These are phyloP conservation scores for Torymus aiolomorphi DNA, from an alignment of 2,888 invertebrate genomes.

Conservation along the genomic window DNA sequence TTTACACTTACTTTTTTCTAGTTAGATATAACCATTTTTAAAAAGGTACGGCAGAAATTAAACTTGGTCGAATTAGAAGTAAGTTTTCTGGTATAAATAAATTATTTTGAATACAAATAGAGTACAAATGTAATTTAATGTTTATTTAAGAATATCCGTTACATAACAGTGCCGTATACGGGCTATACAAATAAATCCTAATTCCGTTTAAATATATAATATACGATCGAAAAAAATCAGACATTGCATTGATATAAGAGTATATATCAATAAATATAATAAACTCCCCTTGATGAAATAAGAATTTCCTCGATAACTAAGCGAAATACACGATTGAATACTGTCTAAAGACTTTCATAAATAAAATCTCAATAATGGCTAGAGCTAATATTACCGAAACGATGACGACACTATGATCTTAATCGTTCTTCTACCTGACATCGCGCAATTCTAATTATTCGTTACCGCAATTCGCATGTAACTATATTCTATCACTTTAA, in stretches of 20 bases:
- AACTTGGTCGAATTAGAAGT: too few relatives aligned
- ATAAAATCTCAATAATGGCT: slow-evolving; percentile 56
- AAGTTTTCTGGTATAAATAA: not conserved
- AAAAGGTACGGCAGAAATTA: too few relatives aligned
- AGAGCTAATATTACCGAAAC: slow-evolving; percentile 48
- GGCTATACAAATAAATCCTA: slow-evolving; percentile 55
- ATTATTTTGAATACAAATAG: slow-evolving; percentile 1
- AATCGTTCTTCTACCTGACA: slow-evolving; percentile 41
- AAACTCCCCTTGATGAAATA: slow-evolving; percentile 38
- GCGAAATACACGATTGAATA: slow-evolving; percentile 53
- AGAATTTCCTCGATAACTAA: slow-evolving; percentile 30
- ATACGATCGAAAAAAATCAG: slow-evolving; percentile 42
- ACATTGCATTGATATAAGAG: slow-evolving; percentile 39
- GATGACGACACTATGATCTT: slow-evolving; percentile 50
- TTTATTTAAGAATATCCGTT: slow-evolving; percentile 57
- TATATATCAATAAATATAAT: slow-evolving; percentile 56
- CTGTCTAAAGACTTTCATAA: slow-evolving; percentile 53
- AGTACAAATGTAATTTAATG: slow-evolving; percentile 56
- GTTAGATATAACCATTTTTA: too few relatives aligned
- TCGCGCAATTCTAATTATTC: slow-evolving; percentile 50
- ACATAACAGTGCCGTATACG: slow-evolving; percentile 54
- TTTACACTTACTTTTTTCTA: too few relatives aligned
- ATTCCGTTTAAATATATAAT: slow-evolving; percentile 47
- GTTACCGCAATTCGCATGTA: slow-evolving; percentile 51
- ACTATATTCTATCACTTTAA: slow-evolving; percentile 48